These are phyloP conservation scores for Platycheirus rosarum DNA, from an alignment of 2,888 invertebrate genomes.

Conservation along the genomic window DNA sequence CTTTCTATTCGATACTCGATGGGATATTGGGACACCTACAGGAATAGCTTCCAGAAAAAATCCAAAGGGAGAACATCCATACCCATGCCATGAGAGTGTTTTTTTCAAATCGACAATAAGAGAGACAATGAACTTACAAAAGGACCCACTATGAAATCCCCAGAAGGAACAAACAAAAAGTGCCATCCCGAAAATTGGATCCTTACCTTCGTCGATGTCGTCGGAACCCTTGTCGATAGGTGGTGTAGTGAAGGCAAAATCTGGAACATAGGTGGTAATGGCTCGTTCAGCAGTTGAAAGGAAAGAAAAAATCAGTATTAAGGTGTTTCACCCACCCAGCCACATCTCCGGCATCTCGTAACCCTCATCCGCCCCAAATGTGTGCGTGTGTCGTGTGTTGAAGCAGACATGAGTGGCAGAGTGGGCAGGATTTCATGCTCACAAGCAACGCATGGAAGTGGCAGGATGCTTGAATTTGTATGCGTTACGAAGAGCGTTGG, in stretches of 20 bases:
- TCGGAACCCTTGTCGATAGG: not conserved
- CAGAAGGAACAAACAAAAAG: constrained; percentile 16
- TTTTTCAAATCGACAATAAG: constrained; percentile 44
- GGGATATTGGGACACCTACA: constrained; percentile 36
- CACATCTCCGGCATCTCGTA: constrained; percentile 6
- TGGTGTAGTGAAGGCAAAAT: constrained; percentile 1
- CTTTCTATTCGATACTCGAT: constrained; percentile 56
- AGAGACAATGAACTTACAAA: constrained; percentile 12
- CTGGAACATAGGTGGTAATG: constrained; percentile 50
- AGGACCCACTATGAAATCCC: constrained; percentile 10
- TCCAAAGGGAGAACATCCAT: not conserved
- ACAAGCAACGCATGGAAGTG: not conserved
- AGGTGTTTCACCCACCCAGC: constrained; percentile 56
- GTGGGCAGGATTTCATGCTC: constrained; percentile 3
- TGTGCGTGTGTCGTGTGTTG: constrained; percentile 16
- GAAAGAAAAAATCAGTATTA: constrained; percentile 54
- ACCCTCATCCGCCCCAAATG: not conserved
- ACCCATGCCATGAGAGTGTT: constrained; percentile 19
- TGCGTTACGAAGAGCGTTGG: constrained; percentile 64
- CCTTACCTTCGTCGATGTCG: constrained; percentile 20
- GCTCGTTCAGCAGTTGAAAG: constrained; percentile 20
- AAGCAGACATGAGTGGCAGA: not conserved
- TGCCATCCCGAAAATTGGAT: constrained; percentile 63
- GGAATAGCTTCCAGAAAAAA: too few relatives aligned
- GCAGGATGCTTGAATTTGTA: constrained; percentile 56